Evolutionary conservation across 1,140 invertebrate genomes (phyloP).

Genomic region (Pomacea maculata): DNA sequence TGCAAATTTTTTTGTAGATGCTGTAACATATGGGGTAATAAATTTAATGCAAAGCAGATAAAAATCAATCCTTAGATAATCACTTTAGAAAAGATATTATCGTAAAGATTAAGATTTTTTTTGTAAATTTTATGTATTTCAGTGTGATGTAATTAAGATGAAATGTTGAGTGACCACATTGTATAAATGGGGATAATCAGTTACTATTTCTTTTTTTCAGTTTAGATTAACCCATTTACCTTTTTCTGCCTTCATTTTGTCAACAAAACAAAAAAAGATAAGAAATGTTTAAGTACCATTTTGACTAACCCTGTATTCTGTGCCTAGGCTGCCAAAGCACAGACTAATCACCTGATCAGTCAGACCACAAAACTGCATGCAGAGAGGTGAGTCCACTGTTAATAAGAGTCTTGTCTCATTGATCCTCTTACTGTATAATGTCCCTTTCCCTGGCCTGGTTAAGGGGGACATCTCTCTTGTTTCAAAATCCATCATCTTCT

Average conservation of each 20-base stretch:
- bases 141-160: too few relatives aligned
- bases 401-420: background rate
- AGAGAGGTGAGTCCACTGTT: conserved; percentile 72
- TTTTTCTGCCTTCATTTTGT: background rate
- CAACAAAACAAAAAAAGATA: background rate
- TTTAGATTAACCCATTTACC: background rate
- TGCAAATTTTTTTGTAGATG: background rate
- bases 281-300: background rate
- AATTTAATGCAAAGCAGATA: too few relatives aligned
- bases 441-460: too few relatives aligned
- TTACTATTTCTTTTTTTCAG: background rate
- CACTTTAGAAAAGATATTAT: background rate
- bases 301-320: background rate
- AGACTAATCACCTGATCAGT: conserved; percentile 88
- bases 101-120: background rate
- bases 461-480: too few relatives aligned
- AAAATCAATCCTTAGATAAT: background rate
- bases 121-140: background rate
- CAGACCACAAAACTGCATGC: conserved; percentile 86
- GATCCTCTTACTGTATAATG: background rate
- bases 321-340: conserved; percentile 78
- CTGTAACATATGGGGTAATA: background rate
- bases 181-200: too few relatives aligned
- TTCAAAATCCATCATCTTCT: too few relatives aligned
- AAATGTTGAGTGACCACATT: too few relatives aligned